Base-by-base conservation (phyloP, 2,888 invertebrate species). In the Branchipolynoe longqiensis region DNA sequence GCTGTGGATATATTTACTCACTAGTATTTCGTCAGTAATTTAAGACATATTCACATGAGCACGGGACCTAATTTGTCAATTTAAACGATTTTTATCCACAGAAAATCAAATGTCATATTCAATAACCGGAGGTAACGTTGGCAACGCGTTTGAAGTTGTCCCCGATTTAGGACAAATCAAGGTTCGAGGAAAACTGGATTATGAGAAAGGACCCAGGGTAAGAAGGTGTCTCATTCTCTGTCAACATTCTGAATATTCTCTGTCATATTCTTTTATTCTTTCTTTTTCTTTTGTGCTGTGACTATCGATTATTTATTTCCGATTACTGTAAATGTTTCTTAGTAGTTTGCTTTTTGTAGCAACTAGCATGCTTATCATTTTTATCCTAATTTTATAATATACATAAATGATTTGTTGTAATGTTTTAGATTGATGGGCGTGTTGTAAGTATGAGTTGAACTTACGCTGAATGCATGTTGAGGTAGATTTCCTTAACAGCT, bases 101-200 rank as follows among this genome's bases (percentile, higher is more conserved):
- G 89, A 88, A 40, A 89, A 89, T 82, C 81, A 82, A 28, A 82
- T 99, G 96, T 97, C 98, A 95, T 99, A 99, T 95, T 98, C 98
- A 96, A 98, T 99, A 95, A 98, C 98, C 95, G 97, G 97, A 96
- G 98, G 98, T 95, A 99, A 99, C 96, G 96, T 98, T 96, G 98
- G 98, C 89, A 98, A 98, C 92, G 98, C 98, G 58, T 99, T 99
- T 93, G 98, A 98, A 94, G 98, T 99, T 91, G 98, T 98, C 95
- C 96, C 98, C 88, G 98, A 98, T 38, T 97, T 97, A 0, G 99
- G 98, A 88, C 97, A 98, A 94, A 98, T 99, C 94, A 89, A 88
- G 85, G 90, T 90, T 33, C 69, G 89, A 62, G 89, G 89, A 22
- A 83, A 87, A 33, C 78, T 90, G 38, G 90, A 90, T 82, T 90